phyloP scores from a whole-genome alignment of 2,888 invertebrate species.

The Drosophila histrio region DNA sequence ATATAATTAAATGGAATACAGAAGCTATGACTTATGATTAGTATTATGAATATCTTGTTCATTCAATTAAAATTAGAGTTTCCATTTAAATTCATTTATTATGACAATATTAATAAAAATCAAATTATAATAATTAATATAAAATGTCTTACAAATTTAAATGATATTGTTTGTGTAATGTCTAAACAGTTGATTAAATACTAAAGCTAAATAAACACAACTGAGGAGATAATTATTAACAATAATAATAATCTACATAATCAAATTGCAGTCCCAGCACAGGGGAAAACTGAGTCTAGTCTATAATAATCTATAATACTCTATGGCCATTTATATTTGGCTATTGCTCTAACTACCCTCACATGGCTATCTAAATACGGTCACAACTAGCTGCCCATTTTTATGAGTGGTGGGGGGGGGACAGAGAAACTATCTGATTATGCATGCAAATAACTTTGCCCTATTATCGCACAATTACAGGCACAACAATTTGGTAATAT shows the following conservation, averaged over 20 bases:
- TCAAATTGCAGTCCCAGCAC: too few relatives aligned
- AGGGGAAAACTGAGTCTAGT: too few relatives aligned
- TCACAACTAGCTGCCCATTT: neutral
- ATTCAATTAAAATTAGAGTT: too few relatives aligned
- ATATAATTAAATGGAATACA: neutral
- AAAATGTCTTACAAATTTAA: too few relatives aligned
- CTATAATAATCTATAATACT: too few relatives aligned
- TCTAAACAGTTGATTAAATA: too few relatives aligned
- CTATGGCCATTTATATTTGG: neutral
- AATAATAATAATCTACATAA: neutral
- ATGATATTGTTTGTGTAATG: too few relatives aligned
- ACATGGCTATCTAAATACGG: neutral
- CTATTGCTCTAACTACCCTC: neutral
- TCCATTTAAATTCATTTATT: too few relatives aligned
- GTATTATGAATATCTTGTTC: too few relatives aligned
- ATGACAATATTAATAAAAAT: too few relatives aligned
- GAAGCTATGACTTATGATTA: neutral
- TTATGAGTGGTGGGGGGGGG: neutral
- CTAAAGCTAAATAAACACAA: too few relatives aligned
- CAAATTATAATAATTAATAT: too few relatives aligned
- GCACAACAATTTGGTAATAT: slow-evolving; percentile 36
- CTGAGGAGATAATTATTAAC: neutral
- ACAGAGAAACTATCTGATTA: slow-evolving; percentile 36
- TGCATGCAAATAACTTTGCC: slow-evolving; percentile 68
- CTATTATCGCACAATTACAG: slow-evolving; percentile 64